These are phyloP conservation scores for Arrhopalites spinosus DNA, from an alignment of 2,888 invertebrate species.

Conservation along the genomic window DNA sequence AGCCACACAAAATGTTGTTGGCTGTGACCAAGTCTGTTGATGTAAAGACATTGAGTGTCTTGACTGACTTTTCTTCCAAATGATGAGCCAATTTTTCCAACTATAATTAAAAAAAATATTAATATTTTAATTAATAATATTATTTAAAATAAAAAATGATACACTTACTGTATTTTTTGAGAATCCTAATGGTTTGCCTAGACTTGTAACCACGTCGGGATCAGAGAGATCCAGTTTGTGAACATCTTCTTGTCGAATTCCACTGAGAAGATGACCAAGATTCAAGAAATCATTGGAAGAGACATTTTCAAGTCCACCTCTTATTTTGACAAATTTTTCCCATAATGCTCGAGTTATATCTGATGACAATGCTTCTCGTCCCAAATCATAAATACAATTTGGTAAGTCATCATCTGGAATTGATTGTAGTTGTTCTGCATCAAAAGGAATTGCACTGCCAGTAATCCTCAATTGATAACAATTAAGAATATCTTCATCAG, in stretches of 20 bases:
- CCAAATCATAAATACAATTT: conserved; percentile 52
- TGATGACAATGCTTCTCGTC: conserved; percentile 40
- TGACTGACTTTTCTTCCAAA: conserved; percentile 46
- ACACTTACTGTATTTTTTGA: conserved; percentile 50
- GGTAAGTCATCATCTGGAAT: conserved; percentile 42
- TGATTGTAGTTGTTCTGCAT: conserved; percentile 44
- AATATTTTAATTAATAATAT: not conserved
- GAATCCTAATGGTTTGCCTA: conserved; percentile 47
- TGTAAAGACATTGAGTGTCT: conserved; percentile 30
- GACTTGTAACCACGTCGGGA: conserved; percentile 47
- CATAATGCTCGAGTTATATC: conserved; percentile 46
- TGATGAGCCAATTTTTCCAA: conserved; percentile 48
- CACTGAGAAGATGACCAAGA: conserved; percentile 48
- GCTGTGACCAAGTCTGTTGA: conserved; percentile 43
- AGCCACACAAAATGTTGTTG: conserved; percentile 52
- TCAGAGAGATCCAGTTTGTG: conserved; percentile 45
- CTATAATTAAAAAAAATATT: conserved; percentile 31
- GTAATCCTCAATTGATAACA: conserved; percentile 50
- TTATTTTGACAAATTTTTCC: conserved; percentile 45
- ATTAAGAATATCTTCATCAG: conserved; percentile 29
- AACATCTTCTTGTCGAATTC: conserved; percentile 47
- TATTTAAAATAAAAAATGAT: conserved; percentile 15
- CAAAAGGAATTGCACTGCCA: conserved; percentile 46
- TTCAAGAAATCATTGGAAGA: conserved; percentile 36
- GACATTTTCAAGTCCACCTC: conserved; percentile 27